Conservation (phyloP, 92 coral and sea anemone species). For the Pocillopora grandis region DNA sequence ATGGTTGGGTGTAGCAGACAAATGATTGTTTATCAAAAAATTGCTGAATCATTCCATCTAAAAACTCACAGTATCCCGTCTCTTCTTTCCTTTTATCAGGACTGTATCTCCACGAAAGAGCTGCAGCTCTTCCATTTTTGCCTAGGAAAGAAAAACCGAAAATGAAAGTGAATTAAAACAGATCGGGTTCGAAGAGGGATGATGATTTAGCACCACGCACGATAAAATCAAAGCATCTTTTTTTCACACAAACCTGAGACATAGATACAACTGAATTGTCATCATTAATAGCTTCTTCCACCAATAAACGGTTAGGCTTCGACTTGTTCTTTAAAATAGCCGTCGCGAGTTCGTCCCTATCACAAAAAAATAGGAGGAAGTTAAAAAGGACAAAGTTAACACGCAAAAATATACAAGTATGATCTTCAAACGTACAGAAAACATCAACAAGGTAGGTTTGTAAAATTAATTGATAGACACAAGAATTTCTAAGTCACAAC, state of each 20-base stretch:
- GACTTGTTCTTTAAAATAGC: slow-evolving; percentile 93
- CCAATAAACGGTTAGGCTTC: slow-evolving; percentile 91
- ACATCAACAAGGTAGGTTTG: not conserved
- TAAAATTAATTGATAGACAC: not conserved
- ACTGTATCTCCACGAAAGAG: slow-evolving; percentile 98
- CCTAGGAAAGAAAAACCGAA: slow-evolving; percentile 49
- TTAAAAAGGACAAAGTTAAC: slow-evolving; percentile 7
- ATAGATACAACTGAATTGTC: slow-evolving; percentile 97
- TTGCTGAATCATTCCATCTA: slow-evolving; percentile 25
- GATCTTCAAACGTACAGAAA: not conserved
- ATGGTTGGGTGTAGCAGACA: not conserved
- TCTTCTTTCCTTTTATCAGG: slow-evolving; percentile 95
- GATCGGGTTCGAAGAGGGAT: not conserved
- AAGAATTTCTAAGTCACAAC: no score
- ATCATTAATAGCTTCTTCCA: slow-evolving; percentile 98
- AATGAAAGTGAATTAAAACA: slow-evolving; percentile 25
- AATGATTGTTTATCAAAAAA: not conserved
- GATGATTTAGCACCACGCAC: not conserved
- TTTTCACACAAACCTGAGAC: slow-evolving; percentile 83
- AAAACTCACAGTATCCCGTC: slow-evolving; percentile 88
- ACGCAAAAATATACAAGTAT: not conserved
- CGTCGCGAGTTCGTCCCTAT: slow-evolving; percentile 96
- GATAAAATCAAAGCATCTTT: not conserved
- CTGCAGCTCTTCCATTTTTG: slow-evolving; percentile 98
- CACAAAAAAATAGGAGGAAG: slow-evolving; percentile 61